Conservation (phyloP, 2,797 vertebrate species). For the Catharus ustulatus region DNA sequence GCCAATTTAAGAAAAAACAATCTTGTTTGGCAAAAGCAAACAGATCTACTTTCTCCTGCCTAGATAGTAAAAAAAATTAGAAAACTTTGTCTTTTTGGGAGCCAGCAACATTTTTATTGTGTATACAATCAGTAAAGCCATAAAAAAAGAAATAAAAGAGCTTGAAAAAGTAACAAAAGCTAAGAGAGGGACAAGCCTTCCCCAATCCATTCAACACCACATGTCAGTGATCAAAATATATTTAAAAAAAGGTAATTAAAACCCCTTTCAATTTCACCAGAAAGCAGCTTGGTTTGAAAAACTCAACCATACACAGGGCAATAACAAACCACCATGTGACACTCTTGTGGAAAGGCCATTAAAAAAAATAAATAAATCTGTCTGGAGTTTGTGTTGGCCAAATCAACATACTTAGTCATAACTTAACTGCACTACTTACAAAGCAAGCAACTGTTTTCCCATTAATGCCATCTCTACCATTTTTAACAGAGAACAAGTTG, state of each 20-base stretch:
- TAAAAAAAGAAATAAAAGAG: neutral
- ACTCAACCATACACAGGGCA: slow-evolving; percentile 5
- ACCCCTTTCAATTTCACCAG: slow-evolving; percentile 46
- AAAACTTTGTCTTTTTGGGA: neutral
- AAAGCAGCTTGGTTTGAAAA: slow-evolving; percentile 29
- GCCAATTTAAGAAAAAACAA: neutral
- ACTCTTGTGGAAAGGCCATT: neutral
- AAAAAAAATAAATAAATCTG: neutral
- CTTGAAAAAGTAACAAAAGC: neutral
- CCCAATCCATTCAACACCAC: neutral
- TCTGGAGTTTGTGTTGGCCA: slow-evolving; percentile 53
- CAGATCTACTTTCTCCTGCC: neutral
- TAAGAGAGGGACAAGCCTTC: neutral
- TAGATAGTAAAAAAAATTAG: neutral
- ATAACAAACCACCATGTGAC: slow-evolving; percentile 22
- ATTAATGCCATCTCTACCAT: slow-evolving; percentile 23
- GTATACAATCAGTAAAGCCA: neutral
- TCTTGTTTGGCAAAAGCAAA: neutral
- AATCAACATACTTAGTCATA: slow-evolving; percentile 60
- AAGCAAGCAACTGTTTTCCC: slow-evolving; percentile 62
- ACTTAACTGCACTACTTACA: slow-evolving; percentile 46
- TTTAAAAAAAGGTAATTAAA: neutral
- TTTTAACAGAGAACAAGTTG: slow-evolving; percentile 8
- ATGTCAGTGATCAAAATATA: neutral
- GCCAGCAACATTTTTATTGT: neutral